Evolutionary conservation across 2,797 vertebrate genomes (phyloP).

Genomic region (Muscicapa comitata): DNA sequence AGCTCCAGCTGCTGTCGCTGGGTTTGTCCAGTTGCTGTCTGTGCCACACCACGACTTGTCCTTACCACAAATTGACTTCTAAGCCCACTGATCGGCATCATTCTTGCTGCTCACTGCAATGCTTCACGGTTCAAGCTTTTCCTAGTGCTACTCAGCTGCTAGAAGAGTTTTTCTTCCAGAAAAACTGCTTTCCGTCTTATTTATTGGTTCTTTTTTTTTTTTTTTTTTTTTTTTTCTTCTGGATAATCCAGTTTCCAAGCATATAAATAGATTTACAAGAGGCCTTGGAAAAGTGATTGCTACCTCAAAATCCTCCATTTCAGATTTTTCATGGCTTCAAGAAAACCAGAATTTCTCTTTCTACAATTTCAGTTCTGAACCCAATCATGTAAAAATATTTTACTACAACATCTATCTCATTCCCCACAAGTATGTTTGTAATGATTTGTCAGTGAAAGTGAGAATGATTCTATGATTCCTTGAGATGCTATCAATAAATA

Average conservation of each 20-base stretch:
- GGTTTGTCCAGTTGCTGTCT: background rate
- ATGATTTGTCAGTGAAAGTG: background rate
- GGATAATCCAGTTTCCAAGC: background rate
- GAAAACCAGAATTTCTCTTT: background rate
- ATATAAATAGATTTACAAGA: background rate
- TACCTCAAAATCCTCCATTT: background rate
- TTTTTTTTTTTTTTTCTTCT: background rate
- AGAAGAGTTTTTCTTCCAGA: background rate
- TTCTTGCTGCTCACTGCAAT: background rate
- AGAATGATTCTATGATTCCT: background rate
- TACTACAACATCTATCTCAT: background rate
- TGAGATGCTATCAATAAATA: background rate
- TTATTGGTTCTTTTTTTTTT: no score
- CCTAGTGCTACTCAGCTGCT: background rate
- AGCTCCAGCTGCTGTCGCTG: background rate
- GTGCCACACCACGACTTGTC: fast-evolving
- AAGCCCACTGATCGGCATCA: background rate
- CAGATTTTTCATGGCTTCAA: background rate
- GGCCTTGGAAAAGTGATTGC: background rate
- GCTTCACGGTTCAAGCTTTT: background rate
- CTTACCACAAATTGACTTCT: background rate
- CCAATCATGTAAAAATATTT: background rate
- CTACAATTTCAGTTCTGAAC: background rate
- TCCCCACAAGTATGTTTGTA: background rate
- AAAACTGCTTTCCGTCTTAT: background rate